Evolutionary conservation across 1,140 invertebrate genomes (phyloP), one percentile per base, ranked within the genome.

Genomic region (Trypoxylus dichotomus): DNA sequence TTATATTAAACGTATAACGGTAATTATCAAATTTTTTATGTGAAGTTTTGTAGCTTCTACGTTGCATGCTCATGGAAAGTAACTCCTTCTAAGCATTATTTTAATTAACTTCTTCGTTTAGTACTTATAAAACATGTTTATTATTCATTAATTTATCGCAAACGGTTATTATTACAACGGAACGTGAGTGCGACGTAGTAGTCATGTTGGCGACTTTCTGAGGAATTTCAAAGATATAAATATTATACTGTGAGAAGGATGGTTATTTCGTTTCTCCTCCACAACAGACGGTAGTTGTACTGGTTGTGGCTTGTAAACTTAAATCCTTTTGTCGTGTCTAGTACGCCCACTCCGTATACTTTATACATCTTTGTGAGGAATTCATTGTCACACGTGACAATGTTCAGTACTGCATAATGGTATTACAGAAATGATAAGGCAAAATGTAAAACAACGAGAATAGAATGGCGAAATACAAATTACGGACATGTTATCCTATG

Each of bases 351-450:
- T 21, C 21, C 32, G 21, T 11, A 19, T 63, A 19, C 60, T 63
- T 63, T 63, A 63, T 63, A 63, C 60, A 27, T 63, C 60, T 63
- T 27, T 63, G 60, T 63, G 1, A 19, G 60, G 60, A 63, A 63
- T 63, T 63, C 60, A 63, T 63, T 63, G 60, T 63, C 60, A 63
- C 60, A 63, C 60, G 60, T 63, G 60, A 63, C 60, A 63, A 63
- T 63, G 60, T 63, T 63, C 60, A 63, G 21, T 63, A 63, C 60
- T 21, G 21, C 3, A 63, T 25, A 63, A 63, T 63, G 19, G 60
- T 6, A 21, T 63, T 63, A 63, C 0, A 63, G 60, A 63, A 27
- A 19, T 24, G 60, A 63, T 63, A 63, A 63, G 60, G 13, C 19
- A 19, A 27, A 63, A 63, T 63, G 60, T 63, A 24, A 63, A 63